phyloP scores from a whole-genome alignment of 2,113 vertebrate genomes.

The Takifugu bimaculatus region DNA sequence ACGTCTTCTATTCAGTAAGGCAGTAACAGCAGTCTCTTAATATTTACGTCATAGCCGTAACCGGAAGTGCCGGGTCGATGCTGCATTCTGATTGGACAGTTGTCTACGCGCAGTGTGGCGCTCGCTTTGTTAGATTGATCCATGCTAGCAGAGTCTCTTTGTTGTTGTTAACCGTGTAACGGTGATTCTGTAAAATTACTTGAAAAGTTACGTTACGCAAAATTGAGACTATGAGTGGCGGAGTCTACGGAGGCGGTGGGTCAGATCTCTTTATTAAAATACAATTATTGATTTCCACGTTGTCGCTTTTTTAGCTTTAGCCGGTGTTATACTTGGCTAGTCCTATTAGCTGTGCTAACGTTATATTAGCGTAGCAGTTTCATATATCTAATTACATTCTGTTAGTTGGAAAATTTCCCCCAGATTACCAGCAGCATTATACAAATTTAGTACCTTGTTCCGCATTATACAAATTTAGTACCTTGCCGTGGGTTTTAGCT shows the following conservation, averaged over 20 bases:
- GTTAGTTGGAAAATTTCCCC: background rate
- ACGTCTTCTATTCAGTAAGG: constrained; percentile 46
- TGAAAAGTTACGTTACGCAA: constrained; percentile 7
- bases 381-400: background rate
- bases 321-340: constrained; percentile 19
- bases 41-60: constrained; percentile 1
- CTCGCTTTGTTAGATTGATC: constrained; percentile 38
- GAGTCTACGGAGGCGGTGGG: constrained; percentile 82
- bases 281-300: constrained; percentile 49
- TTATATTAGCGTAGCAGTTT: background rate
- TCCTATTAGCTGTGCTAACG: constrained; percentile 36
- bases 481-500: too few relatives aligned
- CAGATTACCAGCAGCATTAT: background rate
- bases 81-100: constrained; percentile 50
- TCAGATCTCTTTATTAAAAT: constrained; percentile 18
- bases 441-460: background rate
- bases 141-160: constrained; percentile 57
- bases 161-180: constrained; percentile 59
- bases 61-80: constrained; percentile 22
- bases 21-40: constrained; percentile 1
- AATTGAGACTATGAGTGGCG: constrained; percentile 73
- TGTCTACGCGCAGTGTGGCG: constrained; percentile 25
- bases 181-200: constrained; percentile 19
- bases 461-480: background rate
- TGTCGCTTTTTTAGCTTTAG: constrained; percentile 42